These are phyloP conservation scores for Drosophila subsilvestris DNA, from an alignment of 2,888 invertebrate genomes.

Conservation along the genomic window DNA sequence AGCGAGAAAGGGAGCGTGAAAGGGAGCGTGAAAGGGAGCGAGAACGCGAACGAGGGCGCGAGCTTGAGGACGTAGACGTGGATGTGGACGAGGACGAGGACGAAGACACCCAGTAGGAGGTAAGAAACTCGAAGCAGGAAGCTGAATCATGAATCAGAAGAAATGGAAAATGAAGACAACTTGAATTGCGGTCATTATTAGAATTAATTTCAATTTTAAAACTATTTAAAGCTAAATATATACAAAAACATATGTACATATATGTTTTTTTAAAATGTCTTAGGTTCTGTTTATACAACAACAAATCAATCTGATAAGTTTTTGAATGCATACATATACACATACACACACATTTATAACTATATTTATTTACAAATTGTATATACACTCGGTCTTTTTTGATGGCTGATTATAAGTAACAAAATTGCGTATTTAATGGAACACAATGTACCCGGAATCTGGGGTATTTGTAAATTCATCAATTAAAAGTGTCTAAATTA, in stretches of 20 bases:
- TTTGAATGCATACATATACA: too few relatives aligned
- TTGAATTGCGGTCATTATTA: not conserved
- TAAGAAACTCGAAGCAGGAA: not conserved
- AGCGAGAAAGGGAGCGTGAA: not conserved
- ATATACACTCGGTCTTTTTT: not conserved
- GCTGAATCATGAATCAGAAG: not conserved
- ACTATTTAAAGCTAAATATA: not conserved
- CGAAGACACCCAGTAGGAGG: conserved; percentile 9
- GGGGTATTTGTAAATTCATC: too few relatives aligned
- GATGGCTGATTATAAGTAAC: not conserved
- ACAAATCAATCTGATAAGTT: too few relatives aligned
- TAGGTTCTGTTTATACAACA: not conserved
- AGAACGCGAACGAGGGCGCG: not conserved
- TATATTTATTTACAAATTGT: not conserved
- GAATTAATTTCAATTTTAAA: not conserved
- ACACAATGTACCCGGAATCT: not conserved
- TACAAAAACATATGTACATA: not conserved
- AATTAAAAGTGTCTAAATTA: too few relatives aligned
- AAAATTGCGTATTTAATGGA: not conserved
- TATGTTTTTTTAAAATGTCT: not conserved
- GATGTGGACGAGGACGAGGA: not conserved
- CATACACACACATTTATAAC: too few relatives aligned
- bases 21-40: not conserved
- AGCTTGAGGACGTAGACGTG: too few relatives aligned
- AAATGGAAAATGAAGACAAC: not conserved